phyloP scores from a whole-genome alignment of 2,113 vertebrate genomes.

The Petrocephalus zakoni region DNA sequence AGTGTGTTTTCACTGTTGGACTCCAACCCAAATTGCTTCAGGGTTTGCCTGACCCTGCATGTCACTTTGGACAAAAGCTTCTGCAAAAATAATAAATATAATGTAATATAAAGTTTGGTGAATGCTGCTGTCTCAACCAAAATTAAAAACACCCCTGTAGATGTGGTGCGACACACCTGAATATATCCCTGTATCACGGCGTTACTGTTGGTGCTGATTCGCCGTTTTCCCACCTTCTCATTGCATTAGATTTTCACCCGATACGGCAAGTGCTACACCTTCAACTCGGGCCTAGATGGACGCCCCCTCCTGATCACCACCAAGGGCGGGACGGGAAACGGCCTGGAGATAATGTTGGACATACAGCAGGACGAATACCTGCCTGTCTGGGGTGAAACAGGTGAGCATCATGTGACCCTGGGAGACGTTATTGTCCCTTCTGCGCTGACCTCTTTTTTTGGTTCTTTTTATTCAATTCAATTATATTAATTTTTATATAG shows the following conservation, averaged over 20 bases:
- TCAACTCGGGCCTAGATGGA: slow-evolving; percentile 87
- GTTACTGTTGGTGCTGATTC: not conserved
- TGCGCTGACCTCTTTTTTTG: not conserved
- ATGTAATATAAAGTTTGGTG: not conserved
- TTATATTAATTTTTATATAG: too few relatives aligned
- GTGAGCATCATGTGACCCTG: slow-evolving; percentile 52
- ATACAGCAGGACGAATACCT: slow-evolving; percentile 97
- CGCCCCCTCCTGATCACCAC: slow-evolving; percentile 78
- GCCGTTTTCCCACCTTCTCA: slow-evolving; percentile 21
- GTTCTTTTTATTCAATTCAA: not conserved
- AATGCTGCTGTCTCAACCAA: not conserved
- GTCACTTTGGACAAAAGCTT: not conserved
- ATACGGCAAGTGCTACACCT: slow-evolving; percentile 97
- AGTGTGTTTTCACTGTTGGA: not conserved
- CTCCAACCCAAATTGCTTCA: not conserved
- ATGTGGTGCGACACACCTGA: not conserved
- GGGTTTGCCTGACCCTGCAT: not conserved
- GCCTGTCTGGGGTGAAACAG: slow-evolving; percentile 96
- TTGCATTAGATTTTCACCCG: slow-evolving; percentile 86
- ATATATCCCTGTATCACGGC: not conserved
- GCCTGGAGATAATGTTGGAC: slow-evolving; percentile 96
- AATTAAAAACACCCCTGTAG: not conserved
- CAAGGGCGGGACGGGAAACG: slow-evolving; percentile 94
- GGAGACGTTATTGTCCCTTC: not conserved
- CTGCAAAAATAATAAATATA: not conserved